Evolutionary conservation across 53 echinoderm and acorn worm species (phyloP).

Genomic region (Henricia sp.): DNA sequence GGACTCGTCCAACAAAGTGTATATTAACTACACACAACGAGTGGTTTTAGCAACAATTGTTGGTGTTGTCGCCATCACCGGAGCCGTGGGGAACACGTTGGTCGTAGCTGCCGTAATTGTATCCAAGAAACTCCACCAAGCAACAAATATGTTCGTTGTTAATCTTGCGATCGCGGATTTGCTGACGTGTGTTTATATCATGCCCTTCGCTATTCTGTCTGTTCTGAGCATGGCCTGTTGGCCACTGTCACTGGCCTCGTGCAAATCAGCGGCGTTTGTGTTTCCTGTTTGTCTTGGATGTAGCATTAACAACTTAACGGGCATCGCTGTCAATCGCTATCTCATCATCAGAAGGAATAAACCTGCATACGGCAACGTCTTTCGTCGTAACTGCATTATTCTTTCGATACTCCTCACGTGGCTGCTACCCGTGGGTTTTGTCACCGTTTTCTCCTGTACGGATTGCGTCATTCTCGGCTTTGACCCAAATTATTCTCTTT

Average conservation of each 20-base stretch:
- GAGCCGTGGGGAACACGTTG: neutral
- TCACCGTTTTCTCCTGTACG: neutral
- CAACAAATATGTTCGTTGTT: slow-evolving; percentile 58
- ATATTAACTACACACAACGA: neutral
- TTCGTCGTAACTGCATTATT: neutral
- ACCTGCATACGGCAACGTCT: slow-evolving; percentile 17
- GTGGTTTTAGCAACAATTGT: neutral
- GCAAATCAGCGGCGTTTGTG: slow-evolving; percentile 3
- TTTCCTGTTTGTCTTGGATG: slow-evolving; percentile 19
- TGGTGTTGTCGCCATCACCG: neutral
- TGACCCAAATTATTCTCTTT: slow-evolving; percentile 3
- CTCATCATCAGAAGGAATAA: neutral
- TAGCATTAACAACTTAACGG: slow-evolving; percentile 29
- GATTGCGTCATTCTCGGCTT: slow-evolving; percentile 10
- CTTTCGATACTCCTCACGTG: slow-evolving; percentile 16
- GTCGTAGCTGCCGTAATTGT: neutral
- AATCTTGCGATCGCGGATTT: slow-evolving; percentile 34
- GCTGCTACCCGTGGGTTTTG: slow-evolving; percentile 6
- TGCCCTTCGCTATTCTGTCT: neutral
- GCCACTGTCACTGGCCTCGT: neutral
- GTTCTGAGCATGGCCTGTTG: neutral
- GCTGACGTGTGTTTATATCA: slow-evolving; percentile 17
- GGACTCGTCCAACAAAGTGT: neutral
- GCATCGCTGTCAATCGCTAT: slow-evolving; percentile 43
- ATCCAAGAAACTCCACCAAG: neutral